Base-by-base conservation (phyloP, 2,888 invertebrate species). In the Cryptophagus acutangulus region DNA sequence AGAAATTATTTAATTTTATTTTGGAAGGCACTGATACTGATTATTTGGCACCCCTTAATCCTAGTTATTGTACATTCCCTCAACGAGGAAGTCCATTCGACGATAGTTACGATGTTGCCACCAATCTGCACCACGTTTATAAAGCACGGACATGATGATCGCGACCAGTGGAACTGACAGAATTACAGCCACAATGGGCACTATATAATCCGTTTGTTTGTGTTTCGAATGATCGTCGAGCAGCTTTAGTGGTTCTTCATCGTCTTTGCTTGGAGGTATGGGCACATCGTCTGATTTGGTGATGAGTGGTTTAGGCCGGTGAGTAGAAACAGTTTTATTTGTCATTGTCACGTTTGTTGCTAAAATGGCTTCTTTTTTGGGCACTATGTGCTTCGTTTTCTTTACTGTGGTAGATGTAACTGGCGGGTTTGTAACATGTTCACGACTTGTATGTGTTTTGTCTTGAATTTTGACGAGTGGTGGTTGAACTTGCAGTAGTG, bases 41-140 rank as follows among this genome's bases (percentile, higher is more conserved):
- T n/a, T n/a, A n/a, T n/a, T n/a, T n/a, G n/a, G n/a, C n/a, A n/a
- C n/a, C n/a, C n/a, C n/a, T n/a, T n/a, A n/a, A n/a, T n/a, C n/a
- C n/a, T n/a, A 87, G 62, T 87, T 87, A 71, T 88, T 87, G 62
- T 90, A 90, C 84, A 90, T 88, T 56, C 89, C 90, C 68, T 90
- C 89, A 40, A 90, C 82, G 9, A 90, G 74, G 62, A 87, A 89
- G 68, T 90, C 89, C 88, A 90, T 89, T 63, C 88, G 75, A 48
- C 85, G 79, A 59, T 90, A 90, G 67, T 90, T 88, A 53, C 89
- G 76, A 51, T 88, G 85, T 55, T 83, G 81, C 87, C 89, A 89
- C 63, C 86, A 86, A 62, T 89, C 88, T 52, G 81, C 74, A n/a
- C 87, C 81, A 49, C 81, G 73, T 52, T 80, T 79, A 42, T 83